Conservation (phyloP, 2,888 invertebrate species). For the Napeogenes sylphis region DNA sequence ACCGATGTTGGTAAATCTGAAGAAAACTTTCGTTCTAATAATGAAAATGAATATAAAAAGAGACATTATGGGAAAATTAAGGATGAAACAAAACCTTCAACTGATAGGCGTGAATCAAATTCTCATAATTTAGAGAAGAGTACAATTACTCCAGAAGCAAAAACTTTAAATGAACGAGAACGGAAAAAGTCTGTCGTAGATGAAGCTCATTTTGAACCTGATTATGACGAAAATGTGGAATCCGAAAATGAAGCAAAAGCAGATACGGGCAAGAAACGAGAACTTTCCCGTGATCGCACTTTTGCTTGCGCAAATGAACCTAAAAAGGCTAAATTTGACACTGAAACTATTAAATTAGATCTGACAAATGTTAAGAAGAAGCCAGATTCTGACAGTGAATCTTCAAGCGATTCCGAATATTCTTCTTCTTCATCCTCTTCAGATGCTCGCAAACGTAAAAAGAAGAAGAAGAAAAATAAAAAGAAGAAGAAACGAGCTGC, state of each 20-base stretch:
- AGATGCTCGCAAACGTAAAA: constrained; percentile 78
- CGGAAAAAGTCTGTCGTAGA: constrained; percentile 82
- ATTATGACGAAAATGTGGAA: constrained; percentile 81
- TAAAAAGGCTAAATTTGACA: constrained; percentile 58
- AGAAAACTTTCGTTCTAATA: constrained; percentile 47
- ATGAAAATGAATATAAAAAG: constrained; percentile 43
- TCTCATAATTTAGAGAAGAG: constrained; percentile 32
- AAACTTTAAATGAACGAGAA: constrained; percentile 61
- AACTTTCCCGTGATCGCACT: constrained; percentile 44
- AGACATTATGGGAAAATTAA: constrained; percentile 45
- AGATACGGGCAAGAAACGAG: constrained; percentile 62
- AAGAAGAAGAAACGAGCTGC: constrained; percentile 79
- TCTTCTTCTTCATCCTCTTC: constrained; percentile 72
- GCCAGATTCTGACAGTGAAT: constrained; percentile 65
- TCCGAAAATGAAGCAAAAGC: constrained; percentile 81
- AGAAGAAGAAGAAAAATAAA: constrained; percentile 80
- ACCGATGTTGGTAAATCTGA: constrained; percentile 45
- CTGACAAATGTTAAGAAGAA: constrained; percentile 71
- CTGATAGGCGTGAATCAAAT: constrained; percentile 26
- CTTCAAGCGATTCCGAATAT: constrained; percentile 68
- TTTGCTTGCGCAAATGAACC: constrained; percentile 49
- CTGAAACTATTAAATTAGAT: constrained; percentile 71
- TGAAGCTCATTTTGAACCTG: constrained; percentile 85
- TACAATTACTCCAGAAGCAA: constrained; percentile 73
- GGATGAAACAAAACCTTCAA: constrained; percentile 38